Evolutionary conservation across 2,888 invertebrate genomes (phyloP).

Genomic region (Ornithoptera priamus): DNA sequence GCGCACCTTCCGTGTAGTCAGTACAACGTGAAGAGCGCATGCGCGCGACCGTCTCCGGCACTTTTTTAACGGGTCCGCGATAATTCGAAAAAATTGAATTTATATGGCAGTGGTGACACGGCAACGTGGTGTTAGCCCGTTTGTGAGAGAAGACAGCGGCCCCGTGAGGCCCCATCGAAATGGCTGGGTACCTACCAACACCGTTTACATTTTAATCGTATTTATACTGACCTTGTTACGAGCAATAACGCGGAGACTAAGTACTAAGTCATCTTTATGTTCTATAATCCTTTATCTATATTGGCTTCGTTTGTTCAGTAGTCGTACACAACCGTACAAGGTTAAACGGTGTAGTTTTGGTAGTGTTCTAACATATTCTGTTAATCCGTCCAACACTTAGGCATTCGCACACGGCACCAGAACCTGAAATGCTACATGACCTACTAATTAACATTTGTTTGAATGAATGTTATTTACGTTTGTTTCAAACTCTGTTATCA

Average conservation of each 20-base stretch:
- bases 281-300: slow-evolving; percentile 23
- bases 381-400: slow-evolving; percentile 1
- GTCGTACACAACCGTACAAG: background rate
- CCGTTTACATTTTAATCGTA: slow-evolving; percentile 31
- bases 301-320: slow-evolving; percentile 10
- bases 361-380: slow-evolving; percentile 13
- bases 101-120: slow-evolving; percentile 76
- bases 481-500: background rate
- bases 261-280: slow-evolving; percentile 21
- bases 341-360: slow-evolving; percentile 15
- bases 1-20: slow-evolving; percentile 64
- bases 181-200: slow-evolving; percentile 58
- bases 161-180: slow-evolving; percentile 55
- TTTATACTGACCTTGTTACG: slow-evolving; percentile 41
- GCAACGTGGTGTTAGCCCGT: slow-evolving; percentile 67
- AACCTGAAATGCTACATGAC: slow-evolving; percentile 7
- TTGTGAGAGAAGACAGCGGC: slow-evolving; percentile 58
- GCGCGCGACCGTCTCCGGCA: slow-evolving; percentile 65
- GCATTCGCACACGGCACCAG: slow-evolving; percentile 2
- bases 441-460: slow-evolving; percentile 10
- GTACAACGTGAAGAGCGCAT: slow-evolving; percentile 67
- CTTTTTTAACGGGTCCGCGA: slow-evolving; percentile 38
- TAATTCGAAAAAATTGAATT: slow-evolving; percentile 50
- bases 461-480: background rate
- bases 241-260: slow-evolving; percentile 14